phyloP scores from a whole-genome alignment of 2,888 invertebrate species.

The Liopterus haemorrhoidalis region DNA sequence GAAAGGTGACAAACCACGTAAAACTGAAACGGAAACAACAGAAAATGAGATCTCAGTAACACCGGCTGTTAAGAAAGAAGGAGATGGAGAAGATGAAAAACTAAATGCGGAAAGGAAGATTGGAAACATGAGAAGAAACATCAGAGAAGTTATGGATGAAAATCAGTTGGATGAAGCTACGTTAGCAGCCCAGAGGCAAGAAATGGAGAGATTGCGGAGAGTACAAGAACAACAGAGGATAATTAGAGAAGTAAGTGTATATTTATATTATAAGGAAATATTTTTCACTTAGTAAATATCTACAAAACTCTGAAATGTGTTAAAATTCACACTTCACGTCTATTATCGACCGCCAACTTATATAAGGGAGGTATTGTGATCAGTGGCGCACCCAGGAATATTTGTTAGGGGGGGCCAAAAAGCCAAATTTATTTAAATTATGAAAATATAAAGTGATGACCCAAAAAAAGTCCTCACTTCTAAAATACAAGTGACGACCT shows the following conservation, averaged over 20 bases:
- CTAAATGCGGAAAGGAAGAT: constrained; percentile 39
- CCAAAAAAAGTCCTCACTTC: too few relatives aligned
- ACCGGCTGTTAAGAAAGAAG: constrained; percentile 45
- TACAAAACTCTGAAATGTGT: too few relatives aligned
- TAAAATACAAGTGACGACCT: too few relatives aligned
- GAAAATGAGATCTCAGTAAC: constrained; percentile 78
- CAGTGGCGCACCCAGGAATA: too few relatives aligned
- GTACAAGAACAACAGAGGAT: constrained; percentile 82
- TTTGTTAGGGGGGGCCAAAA: too few relatives aligned
- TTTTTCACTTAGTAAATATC: too few relatives aligned
- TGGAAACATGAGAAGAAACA: constrained; percentile 71
- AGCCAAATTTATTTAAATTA: too few relatives aligned
- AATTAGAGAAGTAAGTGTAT: constrained; percentile 55
- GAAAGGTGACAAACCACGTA: constrained; percentile 42
- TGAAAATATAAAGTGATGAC: too few relatives aligned
- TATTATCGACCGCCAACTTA: too few relatives aligned
- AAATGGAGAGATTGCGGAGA: constrained; percentile 78
- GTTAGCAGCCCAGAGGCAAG: constrained; percentile 84
- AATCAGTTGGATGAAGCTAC: constrained; percentile 90
- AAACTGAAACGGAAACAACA: constrained; percentile 47
- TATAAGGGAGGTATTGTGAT: too few relatives aligned
- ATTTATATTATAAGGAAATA: not conserved
- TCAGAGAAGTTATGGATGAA: constrained; percentile 89
- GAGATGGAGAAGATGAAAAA: constrained; percentile 38
- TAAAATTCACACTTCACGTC: too few relatives aligned